Evolutionary conservation across 2,797 vertebrate species (phyloP).

Genomic region (Eurystomus glaucurus): DNA sequence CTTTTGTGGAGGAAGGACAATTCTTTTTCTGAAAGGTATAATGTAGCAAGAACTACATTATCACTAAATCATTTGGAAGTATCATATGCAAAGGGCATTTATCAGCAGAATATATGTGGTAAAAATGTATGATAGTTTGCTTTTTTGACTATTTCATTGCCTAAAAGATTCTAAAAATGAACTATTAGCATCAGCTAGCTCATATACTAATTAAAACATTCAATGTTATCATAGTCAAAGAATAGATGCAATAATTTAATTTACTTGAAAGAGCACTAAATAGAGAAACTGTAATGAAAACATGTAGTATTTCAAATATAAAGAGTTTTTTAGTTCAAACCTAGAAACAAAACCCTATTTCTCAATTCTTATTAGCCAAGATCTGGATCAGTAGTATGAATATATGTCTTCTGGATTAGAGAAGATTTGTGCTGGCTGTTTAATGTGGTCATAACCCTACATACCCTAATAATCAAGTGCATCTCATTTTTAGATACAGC

Average conservation of each 20-base stretch:
- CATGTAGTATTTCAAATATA: neutral
- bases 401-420: neutral
- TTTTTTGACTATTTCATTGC: neutral
- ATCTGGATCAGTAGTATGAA: neutral
- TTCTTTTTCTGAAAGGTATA: neutral
- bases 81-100: neutral
- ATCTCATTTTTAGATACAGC: neutral
- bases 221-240: accelerated
- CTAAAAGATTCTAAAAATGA: neutral
- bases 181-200: neutral
- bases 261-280: neutral
- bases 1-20: neutral
- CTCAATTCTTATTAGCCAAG: neutral
- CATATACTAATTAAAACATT: neutral
- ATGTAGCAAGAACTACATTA: neutral
- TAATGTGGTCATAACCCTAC: accelerated
- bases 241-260: neutral
- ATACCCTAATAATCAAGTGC: neutral
- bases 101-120: neutral
- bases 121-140: neutral
- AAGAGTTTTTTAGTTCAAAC: neutral
- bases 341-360: neutral
- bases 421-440: neutral
- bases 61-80: slow-evolving; percentile 8
- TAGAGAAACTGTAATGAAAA: neutral